These are phyloP conservation scores for Lagopus muta DNA, from an alignment of 2,113 vertebrate genomes.

Conservation along the genomic window DNA sequence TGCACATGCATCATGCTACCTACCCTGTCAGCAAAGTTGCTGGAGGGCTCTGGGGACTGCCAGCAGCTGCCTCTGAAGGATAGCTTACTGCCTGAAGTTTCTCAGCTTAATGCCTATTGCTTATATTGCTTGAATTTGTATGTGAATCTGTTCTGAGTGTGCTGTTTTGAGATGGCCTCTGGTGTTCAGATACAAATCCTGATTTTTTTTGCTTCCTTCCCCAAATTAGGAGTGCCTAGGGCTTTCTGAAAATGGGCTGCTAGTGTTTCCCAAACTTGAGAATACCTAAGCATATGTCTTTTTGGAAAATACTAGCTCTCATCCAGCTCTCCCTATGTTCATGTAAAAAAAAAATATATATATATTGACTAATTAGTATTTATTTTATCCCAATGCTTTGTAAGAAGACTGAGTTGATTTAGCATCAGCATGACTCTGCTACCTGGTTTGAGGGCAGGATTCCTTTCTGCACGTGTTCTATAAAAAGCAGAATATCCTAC, in stretches of 20 bases:
- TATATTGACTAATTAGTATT: background rate
- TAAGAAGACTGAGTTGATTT: background rate
- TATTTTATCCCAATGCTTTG: background rate
- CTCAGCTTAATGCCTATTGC: background rate
- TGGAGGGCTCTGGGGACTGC: background rate
- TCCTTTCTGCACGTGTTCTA: background rate
- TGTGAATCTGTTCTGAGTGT: background rate
- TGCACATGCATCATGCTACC: background rate
- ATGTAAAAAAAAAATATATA: background rate
- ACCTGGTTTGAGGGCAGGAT: background rate
- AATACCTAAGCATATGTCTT: fast-evolving
- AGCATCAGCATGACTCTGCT: background rate
- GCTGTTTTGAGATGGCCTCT: background rate
- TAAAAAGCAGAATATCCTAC: background rate
- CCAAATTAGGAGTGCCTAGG: background rate
- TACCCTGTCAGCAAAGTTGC: background rate
- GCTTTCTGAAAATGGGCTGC: background rate
- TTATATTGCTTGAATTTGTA: background rate
- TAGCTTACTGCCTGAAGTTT: background rate
- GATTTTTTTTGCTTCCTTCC: background rate
- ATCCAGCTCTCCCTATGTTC: background rate
- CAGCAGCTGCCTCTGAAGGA: background rate
- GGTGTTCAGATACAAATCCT: background rate
- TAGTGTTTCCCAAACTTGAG: background rate
- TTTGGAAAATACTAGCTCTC: background rate